These are phyloP conservation scores for Junonia oenone DNA, from an alignment of 2,888 invertebrate genomes.

Conservation along the genomic window DNA sequence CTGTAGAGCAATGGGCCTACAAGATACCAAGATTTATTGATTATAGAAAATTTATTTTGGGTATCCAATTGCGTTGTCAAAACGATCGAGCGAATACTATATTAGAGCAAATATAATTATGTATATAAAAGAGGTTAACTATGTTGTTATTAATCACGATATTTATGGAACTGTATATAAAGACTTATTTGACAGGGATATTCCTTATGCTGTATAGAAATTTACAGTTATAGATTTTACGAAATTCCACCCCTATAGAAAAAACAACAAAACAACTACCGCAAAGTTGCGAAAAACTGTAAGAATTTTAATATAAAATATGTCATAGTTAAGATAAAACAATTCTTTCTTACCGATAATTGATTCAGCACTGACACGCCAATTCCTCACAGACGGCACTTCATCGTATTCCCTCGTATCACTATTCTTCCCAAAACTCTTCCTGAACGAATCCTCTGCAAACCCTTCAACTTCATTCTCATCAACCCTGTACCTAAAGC, in stretches of 20 bases:
- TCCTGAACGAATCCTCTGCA: conserved; percentile 65
- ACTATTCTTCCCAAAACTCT: conserved; percentile 59
- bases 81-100: no score
- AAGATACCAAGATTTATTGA: conserved; percentile 17
- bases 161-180: no score
- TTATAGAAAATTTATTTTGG: no score
- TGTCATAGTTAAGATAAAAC: neutral
- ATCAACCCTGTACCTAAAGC: conserved; percentile 82
- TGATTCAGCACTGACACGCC: conserved; percentile 61
- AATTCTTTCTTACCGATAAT: conserved; percentile 54
- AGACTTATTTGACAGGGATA: no score
- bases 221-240: no score
- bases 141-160: no score
- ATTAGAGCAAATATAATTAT: no score
- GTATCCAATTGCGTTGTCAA: no score
- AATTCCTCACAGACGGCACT: conserved; percentile 48
- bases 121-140: no score
- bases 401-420: conserved; percentile 53
- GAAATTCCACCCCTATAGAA: no score
- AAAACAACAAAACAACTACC: neutral
- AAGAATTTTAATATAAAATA: neutral
- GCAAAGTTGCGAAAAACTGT: no score
- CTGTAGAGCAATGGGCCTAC: conserved; percentile 89
- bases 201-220: no score
- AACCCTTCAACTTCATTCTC: conserved; percentile 69